Evolutionary conservation across 2,113 vertebrate genomes (phyloP).

Genomic region (Anoura caudifer): DNA sequence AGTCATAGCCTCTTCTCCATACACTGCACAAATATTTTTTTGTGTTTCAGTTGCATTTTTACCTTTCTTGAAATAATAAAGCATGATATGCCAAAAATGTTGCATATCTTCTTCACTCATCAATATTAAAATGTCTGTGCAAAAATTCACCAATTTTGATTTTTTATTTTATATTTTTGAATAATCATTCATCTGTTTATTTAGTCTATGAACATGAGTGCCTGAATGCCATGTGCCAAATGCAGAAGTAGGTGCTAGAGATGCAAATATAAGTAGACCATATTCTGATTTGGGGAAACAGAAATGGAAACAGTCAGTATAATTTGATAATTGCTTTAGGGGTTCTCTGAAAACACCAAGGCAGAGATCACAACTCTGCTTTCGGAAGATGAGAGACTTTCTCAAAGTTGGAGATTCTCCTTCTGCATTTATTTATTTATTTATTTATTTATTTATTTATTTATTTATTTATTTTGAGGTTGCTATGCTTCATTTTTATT

Average conservation of each 20-base stretch:
- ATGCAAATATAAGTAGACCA: not conserved
- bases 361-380: not conserved
- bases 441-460: too few relatives aligned
- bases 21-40: too few relatives aligned
- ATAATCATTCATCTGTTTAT: not conserved
- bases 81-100: too few relatives aligned
- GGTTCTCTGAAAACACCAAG: not conserved
- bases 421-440: not conserved
- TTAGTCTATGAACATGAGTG: not conserved
- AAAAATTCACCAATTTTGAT: too few relatives aligned
- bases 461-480: too few relatives aligned
- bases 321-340: not conserved
- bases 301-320: not conserved
- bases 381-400: not conserved
- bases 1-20: too few relatives aligned
- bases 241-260: not conserved
- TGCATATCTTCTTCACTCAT: too few relatives aligned
- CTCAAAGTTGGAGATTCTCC: not conserved
- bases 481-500: too few relatives aligned
- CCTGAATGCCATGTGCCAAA: not conserved
- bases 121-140: too few relatives aligned
- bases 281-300: constrained; percentile 12
- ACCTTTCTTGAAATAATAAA: too few relatives aligned
- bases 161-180: too few relatives aligned
- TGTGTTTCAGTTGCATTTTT: too few relatives aligned